Evolutionary conservation across 2,888 invertebrate species (phyloP), one percentile per base, ranked within the genome.

Genomic region (Nematopogon swammerdamellus): DNA sequence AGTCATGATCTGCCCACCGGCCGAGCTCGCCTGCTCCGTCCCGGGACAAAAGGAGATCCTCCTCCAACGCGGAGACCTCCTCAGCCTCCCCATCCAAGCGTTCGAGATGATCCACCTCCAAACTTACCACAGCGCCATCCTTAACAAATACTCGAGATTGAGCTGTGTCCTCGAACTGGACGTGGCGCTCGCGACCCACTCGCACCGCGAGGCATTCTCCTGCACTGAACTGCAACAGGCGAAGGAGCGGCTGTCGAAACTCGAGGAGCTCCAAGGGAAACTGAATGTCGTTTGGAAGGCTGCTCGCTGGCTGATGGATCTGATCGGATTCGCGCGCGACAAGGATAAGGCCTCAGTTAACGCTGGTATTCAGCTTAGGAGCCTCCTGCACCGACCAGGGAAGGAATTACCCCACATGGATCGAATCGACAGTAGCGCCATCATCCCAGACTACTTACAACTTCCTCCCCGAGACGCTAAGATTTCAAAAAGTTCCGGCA

Each of bases 231-330:
- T 97, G 19, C 88, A 88, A 54, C 84, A 86, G 2, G 94, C 97
- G 50, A 95, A 92, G 68, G 92, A 93, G 60, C 85, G 93, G 51
- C 75, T 97, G 43, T 79, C 84, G 1, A 89, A 90, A 60, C 72
- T 98, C 20, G 89, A 92, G 63, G 91, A 92, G 49, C 83, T 96
- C 44, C 96, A 97, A 64, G 80, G 85, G 29, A 91, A 88, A 60
- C 80, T 97, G 45, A 97, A 97, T 61, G 73, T 85, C 0, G 87
- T 94, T 2, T 98, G 98, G 98, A 94, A 95, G 63, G 88, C 90
- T 18, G 89, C 94, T 44, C 85, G 99, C 17, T 99, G 98, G 98
- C 83, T 98, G 18, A 92, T 96, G 86, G 96, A 97, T 63, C 89
- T 97, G 5, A 94, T 98, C 49, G 88, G 92, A 0, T 94, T 94